Evolutionary conservation across 2,113 vertebrate genomes (phyloP).

Genomic region (Fulica atra): DNA sequence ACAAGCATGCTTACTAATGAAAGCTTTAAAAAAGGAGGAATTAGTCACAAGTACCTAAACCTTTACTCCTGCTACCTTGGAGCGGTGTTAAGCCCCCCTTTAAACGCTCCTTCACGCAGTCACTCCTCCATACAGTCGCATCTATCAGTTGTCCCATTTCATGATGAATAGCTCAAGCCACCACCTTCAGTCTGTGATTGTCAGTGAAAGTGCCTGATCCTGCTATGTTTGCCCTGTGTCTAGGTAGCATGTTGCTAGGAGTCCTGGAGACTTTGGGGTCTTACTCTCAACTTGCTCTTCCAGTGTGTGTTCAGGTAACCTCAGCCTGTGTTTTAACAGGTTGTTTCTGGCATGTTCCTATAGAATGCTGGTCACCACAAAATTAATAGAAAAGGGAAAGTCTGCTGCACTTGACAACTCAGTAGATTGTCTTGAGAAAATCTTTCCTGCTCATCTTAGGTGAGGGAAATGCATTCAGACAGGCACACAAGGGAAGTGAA

Average conservation of each 20-base stretch:
- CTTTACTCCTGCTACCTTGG: not conserved
- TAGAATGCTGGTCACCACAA: not conserved
- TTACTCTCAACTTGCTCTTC: not conserved
- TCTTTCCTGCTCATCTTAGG: not conserved
- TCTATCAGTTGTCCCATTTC: not conserved
- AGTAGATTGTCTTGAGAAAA: not conserved
- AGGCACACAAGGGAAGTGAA: not conserved
- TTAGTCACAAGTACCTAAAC: not conserved
- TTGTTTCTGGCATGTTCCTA: not conserved
- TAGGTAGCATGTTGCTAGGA: not conserved
- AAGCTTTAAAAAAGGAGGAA: not conserved
- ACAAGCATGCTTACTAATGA: not conserved
- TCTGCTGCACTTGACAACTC: not conserved
- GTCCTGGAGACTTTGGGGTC: not conserved
- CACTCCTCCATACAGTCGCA: accelerated
- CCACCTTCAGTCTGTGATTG: not conserved
- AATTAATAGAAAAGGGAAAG: not conserved
- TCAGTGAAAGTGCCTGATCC: not conserved
- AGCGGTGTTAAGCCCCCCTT: accelerated
- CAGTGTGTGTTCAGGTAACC: not conserved
- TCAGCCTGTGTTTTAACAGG: not conserved
- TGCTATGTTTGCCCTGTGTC: not conserved
- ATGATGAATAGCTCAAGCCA: not conserved
- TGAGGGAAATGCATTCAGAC: not conserved
- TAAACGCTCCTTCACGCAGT: not conserved